Evolutionary conservation across 2,797 vertebrate species (phyloP).

Genomic region (Phataginus tricuspis): DNA sequence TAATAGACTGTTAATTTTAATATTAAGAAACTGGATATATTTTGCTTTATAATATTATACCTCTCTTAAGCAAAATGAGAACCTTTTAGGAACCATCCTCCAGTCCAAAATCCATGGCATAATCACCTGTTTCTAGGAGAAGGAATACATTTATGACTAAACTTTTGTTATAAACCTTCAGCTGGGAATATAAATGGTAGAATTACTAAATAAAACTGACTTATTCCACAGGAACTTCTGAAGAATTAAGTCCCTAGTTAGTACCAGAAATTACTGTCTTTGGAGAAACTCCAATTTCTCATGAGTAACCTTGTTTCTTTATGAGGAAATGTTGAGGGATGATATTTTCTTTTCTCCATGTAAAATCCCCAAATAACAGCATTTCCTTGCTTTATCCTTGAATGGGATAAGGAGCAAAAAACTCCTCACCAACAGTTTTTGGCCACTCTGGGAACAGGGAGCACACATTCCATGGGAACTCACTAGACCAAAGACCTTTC

Average conservation of each 20-base stretch:
- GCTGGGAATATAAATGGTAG: background rate
- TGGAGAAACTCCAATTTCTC: background rate
- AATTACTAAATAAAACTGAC: background rate
- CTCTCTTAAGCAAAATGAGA: background rate
- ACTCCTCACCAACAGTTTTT: background rate
- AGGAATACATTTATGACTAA: conserved; percentile 2
- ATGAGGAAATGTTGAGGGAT: background rate
- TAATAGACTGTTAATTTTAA: background rate
- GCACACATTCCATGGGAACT: background rate
- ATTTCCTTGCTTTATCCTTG: background rate
- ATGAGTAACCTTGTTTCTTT: background rate
- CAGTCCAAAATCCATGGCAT: background rate
- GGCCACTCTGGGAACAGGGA: background rate
- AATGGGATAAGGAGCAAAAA: background rate
- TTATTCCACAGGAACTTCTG: background rate
- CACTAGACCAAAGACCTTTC: background rate
- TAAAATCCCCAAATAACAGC: background rate
- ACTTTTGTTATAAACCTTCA: conserved; percentile 11
- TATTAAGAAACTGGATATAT: background rate
- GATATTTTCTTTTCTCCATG: background rate
- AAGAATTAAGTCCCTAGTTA: background rate
- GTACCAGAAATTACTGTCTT: conserved; percentile 15
- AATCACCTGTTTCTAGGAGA: background rate
- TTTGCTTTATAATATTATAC: background rate
- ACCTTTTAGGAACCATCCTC: background rate